Conservation (phyloP, 2,113 vertebrate species). For the Physeter macrocephalus region DNA sequence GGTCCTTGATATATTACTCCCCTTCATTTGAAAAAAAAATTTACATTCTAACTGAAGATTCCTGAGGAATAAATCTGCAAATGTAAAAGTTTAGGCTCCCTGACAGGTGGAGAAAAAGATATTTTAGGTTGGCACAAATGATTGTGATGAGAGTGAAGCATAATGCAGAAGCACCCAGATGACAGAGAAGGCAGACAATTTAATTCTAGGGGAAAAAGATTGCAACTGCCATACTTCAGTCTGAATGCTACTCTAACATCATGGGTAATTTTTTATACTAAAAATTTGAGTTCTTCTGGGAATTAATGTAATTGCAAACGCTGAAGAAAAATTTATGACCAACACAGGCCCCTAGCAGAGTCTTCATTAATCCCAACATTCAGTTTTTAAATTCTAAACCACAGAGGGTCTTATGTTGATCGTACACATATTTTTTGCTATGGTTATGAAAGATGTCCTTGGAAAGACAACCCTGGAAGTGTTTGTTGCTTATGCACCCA, state of each 20-base stretch:
- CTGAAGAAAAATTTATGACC: slow-evolving; percentile 44
- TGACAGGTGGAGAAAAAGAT: slow-evolving; percentile 46
- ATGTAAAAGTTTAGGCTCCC: background rate
- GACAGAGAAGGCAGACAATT: slow-evolving; percentile 26
- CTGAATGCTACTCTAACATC: slow-evolving; percentile 27
- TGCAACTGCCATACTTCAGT: slow-evolving; percentile 26
- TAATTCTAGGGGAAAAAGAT: slow-evolving; percentile 36
- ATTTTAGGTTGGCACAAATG: slow-evolving; percentile 45
- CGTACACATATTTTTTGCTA: background rate
- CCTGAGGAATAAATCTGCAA: slow-evolving; percentile 29
- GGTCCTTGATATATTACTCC: background rate
- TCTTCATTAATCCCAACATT: slow-evolving; percentile 43
- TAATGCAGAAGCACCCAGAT: background rate
- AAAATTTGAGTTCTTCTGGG: slow-evolving; percentile 47
- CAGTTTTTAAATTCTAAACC: slow-evolving; percentile 42
- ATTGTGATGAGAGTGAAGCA: slow-evolving; percentile 42
- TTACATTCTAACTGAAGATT: background rate
- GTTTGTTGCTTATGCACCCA: background rate
- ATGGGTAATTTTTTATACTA: slow-evolving; percentile 41
- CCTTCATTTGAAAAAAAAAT: background rate
- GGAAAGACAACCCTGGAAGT: background rate
- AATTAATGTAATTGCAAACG: slow-evolving; percentile 53
- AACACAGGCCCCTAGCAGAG: background rate
- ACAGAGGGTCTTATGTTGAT: background rate
- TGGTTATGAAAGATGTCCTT: background rate